Base-by-base conservation (phyloP, 2,888 invertebrate genomes). In the Seladonia tumulorum region DNA sequence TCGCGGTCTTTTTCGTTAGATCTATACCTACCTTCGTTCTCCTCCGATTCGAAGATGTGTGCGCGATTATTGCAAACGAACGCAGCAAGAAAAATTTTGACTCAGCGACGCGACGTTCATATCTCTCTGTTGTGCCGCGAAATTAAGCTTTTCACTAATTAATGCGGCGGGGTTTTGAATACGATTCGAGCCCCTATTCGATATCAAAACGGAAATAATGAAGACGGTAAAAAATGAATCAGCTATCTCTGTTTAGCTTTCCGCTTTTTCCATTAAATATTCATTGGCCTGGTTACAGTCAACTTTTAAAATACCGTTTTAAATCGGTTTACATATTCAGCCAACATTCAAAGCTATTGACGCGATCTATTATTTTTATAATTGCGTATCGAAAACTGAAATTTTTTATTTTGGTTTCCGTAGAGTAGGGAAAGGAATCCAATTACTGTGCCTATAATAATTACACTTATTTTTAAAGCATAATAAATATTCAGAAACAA, bases 161-260 rank as follows among this genome's bases (percentile, higher is more conserved):
- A 14, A 70, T 35, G n/a, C n/a, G n/a, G n/a, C n/a, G 25, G 42
- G 3, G 2, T 70, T 29, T 39, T 4, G 22, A 29, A 42, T 45
- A 18, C 25, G 18, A 49, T n/a, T 18, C 8, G 10, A n/a, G 16
- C 47, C 35, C 25, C 25, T 35, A 18, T 1, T 3, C 1, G 45
- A 66, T 76, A 47, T 4, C 16, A 57, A 78, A 63, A 25, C 16
- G 14, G 18, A 18, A 71, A 25, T 70, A 70, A 71, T 49, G 42
- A 57, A 76, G 0, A n/a, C 39, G 8, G 39, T 29, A 8, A 7
- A 49, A 57, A 53, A 83, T 76, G 71, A 83, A 18, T 85, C 49
- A 42, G 53, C 75, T 39, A 53, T 76, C 47, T 76, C 47, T 14
- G 63, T 75, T 78, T 72, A 35, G 35, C 63, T 63, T 35, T 45